A percentile compares a stretch with the other conserved stretches of the same genome.
These are phyloP conservation scores for Enteromius anoplus DNA, from an alignment of 2,797 vertebrate species.

Conservation along the genomic window DNA sequence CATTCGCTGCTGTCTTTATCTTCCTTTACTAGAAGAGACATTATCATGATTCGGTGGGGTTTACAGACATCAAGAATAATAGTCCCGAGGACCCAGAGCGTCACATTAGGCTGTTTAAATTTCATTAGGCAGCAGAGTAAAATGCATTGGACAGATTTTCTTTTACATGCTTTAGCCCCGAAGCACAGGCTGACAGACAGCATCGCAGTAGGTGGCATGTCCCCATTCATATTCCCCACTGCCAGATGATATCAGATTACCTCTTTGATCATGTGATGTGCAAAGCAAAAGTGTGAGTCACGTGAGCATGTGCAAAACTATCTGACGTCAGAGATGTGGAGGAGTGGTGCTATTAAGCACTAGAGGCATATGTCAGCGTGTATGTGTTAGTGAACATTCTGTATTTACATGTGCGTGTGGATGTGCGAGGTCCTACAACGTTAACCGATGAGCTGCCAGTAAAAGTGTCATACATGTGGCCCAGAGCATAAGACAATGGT, in stretches of 20 bases:
- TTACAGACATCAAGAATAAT: constrained; percentile 3
- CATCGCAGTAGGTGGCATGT: constrained; percentile 42
- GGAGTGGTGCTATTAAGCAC: constrained; percentile 30
- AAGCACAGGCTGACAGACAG: constrained; percentile 37
- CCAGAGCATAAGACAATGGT: constrained; percentile 55
- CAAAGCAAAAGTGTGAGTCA: constrained; percentile 34
- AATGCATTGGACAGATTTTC: constrained; percentile 32
- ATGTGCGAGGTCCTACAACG: constrained; percentile 34
- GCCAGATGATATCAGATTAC: constrained; percentile 51
- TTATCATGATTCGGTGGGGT: background rate
- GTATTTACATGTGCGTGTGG: background rate
- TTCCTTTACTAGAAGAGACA: background rate
- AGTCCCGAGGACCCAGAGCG: background rate
- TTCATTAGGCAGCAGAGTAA: constrained; percentile 23
- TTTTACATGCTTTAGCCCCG: constrained; percentile 6
- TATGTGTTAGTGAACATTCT: constrained; percentile 26
- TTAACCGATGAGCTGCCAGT: constrained; percentile 36
- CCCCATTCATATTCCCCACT: constrained; percentile 42
- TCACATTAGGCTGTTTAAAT: constrained; percentile 21
- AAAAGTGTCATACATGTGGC: constrained; percentile 6
- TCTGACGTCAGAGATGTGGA: constrained; percentile 14
- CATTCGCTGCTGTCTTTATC: background rate
- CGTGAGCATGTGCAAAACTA: constrained; percentile 24
- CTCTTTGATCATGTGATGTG: constrained; percentile 40
- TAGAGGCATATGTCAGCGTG: constrained; percentile 31